Conservation (phyloP, 1,140 invertebrate genomes). For the Brachionus koreanus region DNA sequence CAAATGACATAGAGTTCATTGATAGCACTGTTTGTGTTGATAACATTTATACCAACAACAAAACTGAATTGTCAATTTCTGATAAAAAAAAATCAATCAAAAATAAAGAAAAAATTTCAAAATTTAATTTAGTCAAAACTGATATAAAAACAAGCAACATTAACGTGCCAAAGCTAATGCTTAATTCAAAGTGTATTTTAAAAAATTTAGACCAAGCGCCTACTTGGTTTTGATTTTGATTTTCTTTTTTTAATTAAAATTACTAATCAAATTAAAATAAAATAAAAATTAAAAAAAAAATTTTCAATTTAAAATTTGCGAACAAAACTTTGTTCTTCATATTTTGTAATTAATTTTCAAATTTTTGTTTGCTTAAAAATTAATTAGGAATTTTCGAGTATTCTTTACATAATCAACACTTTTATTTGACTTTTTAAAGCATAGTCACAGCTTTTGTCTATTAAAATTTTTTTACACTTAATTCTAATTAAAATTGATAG, state of each 20-base stretch:
- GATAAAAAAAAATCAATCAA: neutral
- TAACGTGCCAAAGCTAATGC: slow-evolving; percentile 26
- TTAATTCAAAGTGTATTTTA: slow-evolving; percentile 18
- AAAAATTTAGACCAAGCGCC: neutral
- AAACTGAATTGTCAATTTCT: neutral
- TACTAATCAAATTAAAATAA: neutral
- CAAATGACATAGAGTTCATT: slow-evolving; percentile 6
- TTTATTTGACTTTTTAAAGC: neutral
- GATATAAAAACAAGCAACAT: neutral
- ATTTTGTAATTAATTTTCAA: too few relatives aligned
- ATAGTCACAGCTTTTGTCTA: neutral
- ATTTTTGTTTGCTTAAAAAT: neutral
- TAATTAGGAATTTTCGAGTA: neutral
- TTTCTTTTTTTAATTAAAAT: neutral
- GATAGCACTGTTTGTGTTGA: neutral
- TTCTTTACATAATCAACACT: neutral
- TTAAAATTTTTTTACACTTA: neutral
- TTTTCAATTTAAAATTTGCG: neutral
- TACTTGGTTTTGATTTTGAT: neutral
- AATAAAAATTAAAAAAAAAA: neutral
- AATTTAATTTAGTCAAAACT: neutral
- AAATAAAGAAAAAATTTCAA: neutral
- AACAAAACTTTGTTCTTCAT: too few relatives aligned
- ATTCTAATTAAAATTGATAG: neutral
- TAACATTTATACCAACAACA: neutral